Evolutionary conservation across 1,140 invertebrate species (phyloP).

Genomic region (Agrypnia vestita): DNA sequence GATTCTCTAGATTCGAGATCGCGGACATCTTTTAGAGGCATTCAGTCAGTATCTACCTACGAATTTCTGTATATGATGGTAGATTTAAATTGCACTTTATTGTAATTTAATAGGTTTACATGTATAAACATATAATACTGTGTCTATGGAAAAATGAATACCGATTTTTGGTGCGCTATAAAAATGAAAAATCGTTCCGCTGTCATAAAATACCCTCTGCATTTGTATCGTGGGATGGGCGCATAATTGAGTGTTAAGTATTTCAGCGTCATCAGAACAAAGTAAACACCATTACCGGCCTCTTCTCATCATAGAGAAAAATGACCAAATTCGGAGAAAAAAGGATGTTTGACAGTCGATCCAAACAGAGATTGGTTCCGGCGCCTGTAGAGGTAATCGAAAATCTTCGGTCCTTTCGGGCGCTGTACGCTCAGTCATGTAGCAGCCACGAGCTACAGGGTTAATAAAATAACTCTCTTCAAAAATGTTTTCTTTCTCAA

Average conservation of each 20-base stretch:
- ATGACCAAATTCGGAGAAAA: conserved; percentile 36
- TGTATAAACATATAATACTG: no score
- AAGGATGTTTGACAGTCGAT: conserved; percentile 40
- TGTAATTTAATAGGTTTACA: no score
- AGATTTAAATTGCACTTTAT: no score
- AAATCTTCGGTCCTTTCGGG: conserved; percentile 39
- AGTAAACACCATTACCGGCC: conserved; percentile 21
- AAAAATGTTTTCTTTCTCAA: no score
- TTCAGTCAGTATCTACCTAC: no score
- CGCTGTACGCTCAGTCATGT: conserved; percentile 38
- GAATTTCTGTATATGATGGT: no score
- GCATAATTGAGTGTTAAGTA: conserved; percentile 32
- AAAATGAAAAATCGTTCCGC: conserved; percentile 22
- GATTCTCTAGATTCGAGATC: no score
- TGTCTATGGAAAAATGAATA: not conserved
- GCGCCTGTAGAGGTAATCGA: conserved; percentile 48
- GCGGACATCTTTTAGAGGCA: no score
- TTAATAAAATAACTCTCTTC: no score
- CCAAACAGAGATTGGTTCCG: conserved; percentile 43
- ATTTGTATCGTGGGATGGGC: conserved; percentile 7
- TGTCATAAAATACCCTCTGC: not conserved
- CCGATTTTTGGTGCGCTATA: conserved; percentile 6
- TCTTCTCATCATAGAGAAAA: conserved; percentile 28
- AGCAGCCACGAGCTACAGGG: not conserved
- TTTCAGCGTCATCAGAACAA: conserved; percentile 26